These are phyloP conservation scores for Brachionus plicatilis DNA, from an alignment of 1,140 invertebrate genomes.

Conservation along the genomic window DNA sequence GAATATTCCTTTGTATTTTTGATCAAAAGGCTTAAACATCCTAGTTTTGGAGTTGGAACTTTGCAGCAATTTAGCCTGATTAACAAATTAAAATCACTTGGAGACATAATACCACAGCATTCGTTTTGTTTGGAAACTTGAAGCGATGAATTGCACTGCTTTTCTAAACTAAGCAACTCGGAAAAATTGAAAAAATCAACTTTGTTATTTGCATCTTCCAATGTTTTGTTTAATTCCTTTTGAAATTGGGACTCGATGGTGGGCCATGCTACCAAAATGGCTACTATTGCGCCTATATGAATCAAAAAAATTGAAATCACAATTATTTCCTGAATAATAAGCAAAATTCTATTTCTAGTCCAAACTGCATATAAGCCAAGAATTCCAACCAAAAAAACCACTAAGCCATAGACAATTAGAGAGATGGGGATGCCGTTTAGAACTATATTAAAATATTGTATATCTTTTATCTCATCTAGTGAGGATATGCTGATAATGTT, in stretches of 20 bases:
- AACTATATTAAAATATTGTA: neutral
- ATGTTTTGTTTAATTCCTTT: neutral
- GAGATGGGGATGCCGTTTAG: neutral
- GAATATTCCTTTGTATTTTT: neutral
- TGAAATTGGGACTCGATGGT: neutral
- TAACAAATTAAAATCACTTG: neutral
- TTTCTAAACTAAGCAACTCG: neutral
- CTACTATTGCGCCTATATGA: neutral
- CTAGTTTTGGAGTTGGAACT: neutral
- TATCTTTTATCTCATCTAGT: neutral
- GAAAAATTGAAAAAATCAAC: neutral
- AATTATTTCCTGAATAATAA: neutral
- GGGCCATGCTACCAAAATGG: neutral
- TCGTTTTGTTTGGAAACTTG: neutral
- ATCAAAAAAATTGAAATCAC: neutral
- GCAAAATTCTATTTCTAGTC: neutral
- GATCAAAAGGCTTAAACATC: neutral
- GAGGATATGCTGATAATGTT: neutral
- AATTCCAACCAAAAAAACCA: neutral
- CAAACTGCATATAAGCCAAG: neutral
- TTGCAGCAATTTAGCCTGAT: neutral
- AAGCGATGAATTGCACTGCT: neutral
- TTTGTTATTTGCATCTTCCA: neutral
- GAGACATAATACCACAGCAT: slow-evolving; percentile 18
- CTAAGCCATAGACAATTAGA: neutral